Evolutionary conservation across 2,113 vertebrate genomes (phyloP), one percentile per base, ranked within the genome.

Genomic region (Nesospiza acunhae): DNA sequence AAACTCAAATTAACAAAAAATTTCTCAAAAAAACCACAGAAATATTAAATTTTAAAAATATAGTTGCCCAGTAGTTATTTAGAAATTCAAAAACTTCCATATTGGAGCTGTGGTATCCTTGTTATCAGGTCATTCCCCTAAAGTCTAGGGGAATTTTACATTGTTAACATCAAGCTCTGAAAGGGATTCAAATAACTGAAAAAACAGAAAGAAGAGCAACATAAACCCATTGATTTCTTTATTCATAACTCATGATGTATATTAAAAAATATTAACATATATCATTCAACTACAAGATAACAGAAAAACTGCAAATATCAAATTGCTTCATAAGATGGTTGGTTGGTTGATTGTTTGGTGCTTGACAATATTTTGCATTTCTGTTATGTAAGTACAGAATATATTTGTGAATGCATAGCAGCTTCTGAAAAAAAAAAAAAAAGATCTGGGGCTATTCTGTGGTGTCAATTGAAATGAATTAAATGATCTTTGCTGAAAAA

Each of bases 51-150:
- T 52, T 15, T 6, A 37, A 73, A 67, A 73, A 37, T 19, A 37
- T 26, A 15, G 19, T 62, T 58, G 3, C 3, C 7, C 78, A 46
- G 22, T 19, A 19, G 19, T 33, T 44, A 31, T 41, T 56, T 68
- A 68, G 10, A 16, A 53, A 31, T 47, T 58, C 0, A 64, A 52
- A 79, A 28, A 8, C 0, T 3, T 7, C 8, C 12, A 0, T 37
- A 37, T 53, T 31, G 37, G 13, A 81, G 7, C 3, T 70, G 12
- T 27, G 31, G 7, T 88, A 9, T n/a, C 30, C 17, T 63, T 42
- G 4, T 69, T 44, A 39, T 3, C 12, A 59, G 15, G 6, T 69
- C 22, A 59, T 58, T 84, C n/a, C 41, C 41, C 41, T 41, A 75
- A 39, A 7, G 9, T 80, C 50, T 66, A 24, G 13, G 11, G 8